Evolutionary conservation across 1,140 invertebrate genomes (phyloP).

Genomic region (Drosophila sp.): DNA sequence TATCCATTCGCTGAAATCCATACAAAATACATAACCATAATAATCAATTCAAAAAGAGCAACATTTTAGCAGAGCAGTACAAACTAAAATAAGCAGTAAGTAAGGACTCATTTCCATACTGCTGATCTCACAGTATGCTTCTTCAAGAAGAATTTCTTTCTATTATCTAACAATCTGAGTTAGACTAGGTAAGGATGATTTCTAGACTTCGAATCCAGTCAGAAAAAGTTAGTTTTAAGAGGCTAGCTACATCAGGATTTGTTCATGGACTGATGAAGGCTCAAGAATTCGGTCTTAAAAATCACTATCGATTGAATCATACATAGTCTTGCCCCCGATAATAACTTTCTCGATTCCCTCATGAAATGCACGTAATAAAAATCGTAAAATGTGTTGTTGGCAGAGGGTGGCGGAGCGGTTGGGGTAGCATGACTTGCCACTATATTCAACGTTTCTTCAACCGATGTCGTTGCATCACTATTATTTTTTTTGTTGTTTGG

Average conservation of each 20-base stretch:
- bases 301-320: neutral
- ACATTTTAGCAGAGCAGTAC: no score
- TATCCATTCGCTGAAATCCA: neutral
- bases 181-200: no score
- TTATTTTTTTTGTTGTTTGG: constrained; percentile 31
- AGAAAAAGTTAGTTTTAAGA: no score
- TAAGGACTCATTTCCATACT: no score
- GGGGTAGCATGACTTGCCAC: constrained; percentile 35
- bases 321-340: constrained; percentile 3
- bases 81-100: no score
- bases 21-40: neutral
- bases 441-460: constrained; percentile 37
- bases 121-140: no score
- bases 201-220: no score
- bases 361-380: constrained; percentile 5
- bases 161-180: no score
- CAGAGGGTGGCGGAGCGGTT: neutral
- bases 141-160: no score
- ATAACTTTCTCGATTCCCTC: constrained; percentile 8
- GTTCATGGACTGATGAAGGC: neutral
- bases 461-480: constrained; percentile 37
- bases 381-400: neutral
- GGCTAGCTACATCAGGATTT: no score
- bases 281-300: neutral
- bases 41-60: no score